Evolutionary conservation across 2,113 vertebrate genomes (phyloP).

Genomic region (Acrocephalus arundinaceus): DNA sequence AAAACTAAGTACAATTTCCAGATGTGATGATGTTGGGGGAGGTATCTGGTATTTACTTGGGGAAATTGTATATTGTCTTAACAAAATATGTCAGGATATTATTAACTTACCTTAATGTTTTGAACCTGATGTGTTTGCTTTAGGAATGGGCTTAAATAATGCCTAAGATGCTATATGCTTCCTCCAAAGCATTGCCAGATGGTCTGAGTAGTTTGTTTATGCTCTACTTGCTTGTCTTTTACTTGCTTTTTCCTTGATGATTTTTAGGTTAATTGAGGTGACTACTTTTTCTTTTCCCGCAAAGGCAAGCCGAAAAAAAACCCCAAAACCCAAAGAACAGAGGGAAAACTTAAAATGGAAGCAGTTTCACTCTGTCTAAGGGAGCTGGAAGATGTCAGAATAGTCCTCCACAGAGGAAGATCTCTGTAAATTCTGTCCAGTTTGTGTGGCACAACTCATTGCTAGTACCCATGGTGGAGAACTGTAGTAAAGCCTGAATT

Average conservation of each 20-base stretch:
- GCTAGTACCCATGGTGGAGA: background rate
- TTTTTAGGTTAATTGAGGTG: background rate
- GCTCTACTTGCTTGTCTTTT: background rate
- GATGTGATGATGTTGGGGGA: background rate
- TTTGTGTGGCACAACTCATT: background rate
- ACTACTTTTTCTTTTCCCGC: accelerated
- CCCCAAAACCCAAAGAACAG: background rate
- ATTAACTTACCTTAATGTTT: background rate
- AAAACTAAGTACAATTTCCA: background rate
- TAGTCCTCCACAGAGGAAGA: background rate
- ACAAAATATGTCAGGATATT: background rate
- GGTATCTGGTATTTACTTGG: background rate
- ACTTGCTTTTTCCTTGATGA: background rate
- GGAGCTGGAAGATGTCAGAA: background rate
- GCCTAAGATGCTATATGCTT: background rate
- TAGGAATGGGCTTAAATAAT: background rate
- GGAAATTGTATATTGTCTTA: background rate
- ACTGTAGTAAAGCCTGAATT: background rate
- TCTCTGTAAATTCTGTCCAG: background rate
- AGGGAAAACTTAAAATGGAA: background rate
- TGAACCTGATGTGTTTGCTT: background rate
- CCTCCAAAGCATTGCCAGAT: background rate
- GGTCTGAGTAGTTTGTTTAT: background rate
- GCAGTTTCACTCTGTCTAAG: background rate
- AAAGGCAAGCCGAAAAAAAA: background rate